These are phyloP conservation scores for Agonopterix heracliana DNA, from an alignment of 2,888 invertebrate genomes.

Conservation along the genomic window DNA sequence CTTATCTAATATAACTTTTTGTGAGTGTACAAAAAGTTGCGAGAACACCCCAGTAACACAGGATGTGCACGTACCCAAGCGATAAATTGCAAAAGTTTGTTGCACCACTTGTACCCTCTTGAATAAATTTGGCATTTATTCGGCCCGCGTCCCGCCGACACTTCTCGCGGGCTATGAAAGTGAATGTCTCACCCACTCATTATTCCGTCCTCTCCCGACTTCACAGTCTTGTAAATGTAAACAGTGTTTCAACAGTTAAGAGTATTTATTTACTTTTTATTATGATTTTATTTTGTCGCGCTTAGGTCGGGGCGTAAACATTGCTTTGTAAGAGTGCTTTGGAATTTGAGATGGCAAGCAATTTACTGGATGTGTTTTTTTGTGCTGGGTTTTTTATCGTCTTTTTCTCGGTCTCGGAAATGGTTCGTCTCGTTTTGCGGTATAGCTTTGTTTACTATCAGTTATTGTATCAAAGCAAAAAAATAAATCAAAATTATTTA, in stretches of 20 bases:
- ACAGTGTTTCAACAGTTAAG: neutral
- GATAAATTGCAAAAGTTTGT: conserved; percentile 35
- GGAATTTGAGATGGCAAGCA: too few species aligned
- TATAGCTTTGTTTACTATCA: too few species aligned
- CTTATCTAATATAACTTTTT: neutral
- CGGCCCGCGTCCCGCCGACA: conserved; percentile 16
- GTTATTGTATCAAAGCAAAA: too few species aligned
- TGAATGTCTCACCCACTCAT: conserved; percentile 12
- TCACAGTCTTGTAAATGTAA: neutral
- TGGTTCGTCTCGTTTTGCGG: too few species aligned
- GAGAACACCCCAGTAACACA: conserved; percentile 1
- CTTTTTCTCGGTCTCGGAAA: too few species aligned
- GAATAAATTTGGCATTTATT: conserved; percentile 42
- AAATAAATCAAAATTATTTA: too few species aligned
- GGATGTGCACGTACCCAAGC: conserved; percentile 16
- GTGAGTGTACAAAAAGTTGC: neutral
- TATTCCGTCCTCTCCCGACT: neutral
- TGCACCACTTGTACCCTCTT: conserved; percentile 28
- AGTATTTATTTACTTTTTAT: too few species aligned
- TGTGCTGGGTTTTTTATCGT: too few species aligned
- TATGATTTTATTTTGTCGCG: too few species aligned
- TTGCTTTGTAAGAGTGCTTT: too few species aligned
- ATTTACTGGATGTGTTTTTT: too few species aligned
- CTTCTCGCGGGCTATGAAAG: conserved; percentile 17
- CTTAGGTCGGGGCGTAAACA: too few species aligned